These are phyloP conservation scores for Schlechtendalia chinensis DNA, from an alignment of 1,140 invertebrate species.

Conservation along the genomic window DNA sequence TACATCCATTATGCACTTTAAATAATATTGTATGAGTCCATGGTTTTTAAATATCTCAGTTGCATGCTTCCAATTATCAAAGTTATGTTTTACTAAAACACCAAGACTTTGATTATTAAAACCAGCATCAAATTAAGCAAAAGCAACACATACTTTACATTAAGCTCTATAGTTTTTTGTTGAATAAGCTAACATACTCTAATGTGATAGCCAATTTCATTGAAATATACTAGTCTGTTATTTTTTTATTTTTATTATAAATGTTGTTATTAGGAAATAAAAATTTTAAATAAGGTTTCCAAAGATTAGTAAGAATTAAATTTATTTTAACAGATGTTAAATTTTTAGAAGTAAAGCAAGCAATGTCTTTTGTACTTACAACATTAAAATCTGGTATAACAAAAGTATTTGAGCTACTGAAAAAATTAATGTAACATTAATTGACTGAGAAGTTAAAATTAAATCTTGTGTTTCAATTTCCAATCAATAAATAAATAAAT, in stretches of 20 bases:
- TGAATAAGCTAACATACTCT: background rate
- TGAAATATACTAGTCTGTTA: background rate
- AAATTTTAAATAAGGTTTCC: background rate
- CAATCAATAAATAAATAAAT: no score
- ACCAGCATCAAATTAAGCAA: background rate
- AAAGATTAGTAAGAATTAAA: background rate
- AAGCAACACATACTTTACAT: slow-evolving; percentile 5
- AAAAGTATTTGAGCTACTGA: no score
- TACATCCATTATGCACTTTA: background rate
- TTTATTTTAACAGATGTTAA: background rate
- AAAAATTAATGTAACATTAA: no score
- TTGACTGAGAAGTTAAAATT: no score
- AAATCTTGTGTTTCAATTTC: no score
- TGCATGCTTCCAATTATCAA: slow-evolving; percentile 10
- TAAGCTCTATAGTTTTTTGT: background rate
- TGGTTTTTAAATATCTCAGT: slow-evolving; percentile 12
- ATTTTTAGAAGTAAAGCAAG: no score
- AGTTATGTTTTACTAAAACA: background rate
- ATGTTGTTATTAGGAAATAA: background rate
- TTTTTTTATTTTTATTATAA: slow-evolving; percentile 7
- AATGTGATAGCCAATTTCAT: background rate
- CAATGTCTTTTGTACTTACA: no score
- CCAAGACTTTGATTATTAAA: background rate
- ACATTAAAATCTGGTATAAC: no score
- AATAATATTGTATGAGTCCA: no score